Base-by-base conservation (phyloP, 2,888 invertebrate genomes). In the Drosophila eohydei region DNA sequence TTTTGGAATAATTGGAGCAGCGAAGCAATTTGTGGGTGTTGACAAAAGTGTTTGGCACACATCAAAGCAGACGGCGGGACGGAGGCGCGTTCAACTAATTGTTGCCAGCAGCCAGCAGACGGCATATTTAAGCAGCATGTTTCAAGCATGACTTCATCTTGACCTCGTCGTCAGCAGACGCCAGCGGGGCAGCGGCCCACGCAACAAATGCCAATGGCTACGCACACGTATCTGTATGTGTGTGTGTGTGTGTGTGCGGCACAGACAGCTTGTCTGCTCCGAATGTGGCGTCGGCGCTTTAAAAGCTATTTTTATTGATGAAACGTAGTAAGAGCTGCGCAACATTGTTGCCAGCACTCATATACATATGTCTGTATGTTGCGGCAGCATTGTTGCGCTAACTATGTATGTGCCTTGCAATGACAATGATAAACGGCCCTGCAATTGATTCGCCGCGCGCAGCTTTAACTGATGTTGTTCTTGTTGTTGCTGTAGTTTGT, bases 91-190 rank as follows among this genome's bases (percentile, higher is more conserved):
- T 11, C 41, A 55, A 51, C 71, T 78, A 78, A 77, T 80, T 77
- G 80, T 80, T 80, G 65, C 62, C 60, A 70, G 64, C 57, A 60
- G 46, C 38, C 38, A 57, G n/a, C 57, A 69, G 50, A 26, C 43
- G 56, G 21, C 46, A 51, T 64, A 65, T 70, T 75, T 65, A 65
- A 56, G 67, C 59, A 74, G 69, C 87, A 78, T 86, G 73, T 70
- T 87, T 61, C 82, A 73, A 76, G 89, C 89, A 88, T 84, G 84
- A 89, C 84, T 85, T 88, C 88, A 85, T 88, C 85, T 88, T 85
- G 89, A 85, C 84, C 84, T 85, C 89, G 85, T 56, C 73, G 55
- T 26, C 51, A 46, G 43, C 56, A 51, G 56, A 52, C 54, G 44
- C 40, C 66, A 66, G 40, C 62, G 36, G 63, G 34, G 46, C 64